phyloP scores from a whole-genome alignment of 2,113 vertebrate genomes.

The Chaetura pelagica region DNA sequence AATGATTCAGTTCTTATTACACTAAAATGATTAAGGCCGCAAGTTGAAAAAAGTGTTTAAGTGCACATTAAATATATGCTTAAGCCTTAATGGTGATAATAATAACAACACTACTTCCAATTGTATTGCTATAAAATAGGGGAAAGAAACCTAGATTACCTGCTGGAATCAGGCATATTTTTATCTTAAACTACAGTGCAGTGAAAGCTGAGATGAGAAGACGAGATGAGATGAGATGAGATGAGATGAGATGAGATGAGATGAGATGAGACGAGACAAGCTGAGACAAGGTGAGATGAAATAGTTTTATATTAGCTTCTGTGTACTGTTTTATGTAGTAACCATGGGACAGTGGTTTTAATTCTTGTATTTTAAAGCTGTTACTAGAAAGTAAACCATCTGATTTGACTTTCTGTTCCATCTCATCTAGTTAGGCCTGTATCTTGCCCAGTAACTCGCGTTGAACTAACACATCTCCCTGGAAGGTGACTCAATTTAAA shows the following conservation, averaged over 20 bases:
- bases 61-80: conserved; percentile 12
- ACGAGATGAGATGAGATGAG: background rate
- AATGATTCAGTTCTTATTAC: conserved; percentile 24
- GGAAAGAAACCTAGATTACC: background rate
- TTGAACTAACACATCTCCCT: background rate
- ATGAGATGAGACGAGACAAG: background rate
- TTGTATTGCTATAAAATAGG: background rate
- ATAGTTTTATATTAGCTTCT: background rate
- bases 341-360: background rate
- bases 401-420: background rate
- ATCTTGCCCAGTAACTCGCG: background rate
- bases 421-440: background rate
- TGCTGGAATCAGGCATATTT: background rate
- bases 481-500: conserved; percentile 29
- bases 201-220: background rate
- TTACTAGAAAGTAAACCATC: background rate
- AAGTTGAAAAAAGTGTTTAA: conserved; percentile 37
- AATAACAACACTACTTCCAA: background rate
- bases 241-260: background rate
- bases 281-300: background rate
- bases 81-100: conserved; percentile 32
- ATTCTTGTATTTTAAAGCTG: background rate
- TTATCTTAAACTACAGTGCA: conserved; percentile 1
- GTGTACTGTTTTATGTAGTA: background rate
- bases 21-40: background rate